Evolutionary conservation across 2,888 invertebrate genomes (phyloP), one percentile per base, ranked within the genome.

Genomic region (Drosophila recens): DNA sequence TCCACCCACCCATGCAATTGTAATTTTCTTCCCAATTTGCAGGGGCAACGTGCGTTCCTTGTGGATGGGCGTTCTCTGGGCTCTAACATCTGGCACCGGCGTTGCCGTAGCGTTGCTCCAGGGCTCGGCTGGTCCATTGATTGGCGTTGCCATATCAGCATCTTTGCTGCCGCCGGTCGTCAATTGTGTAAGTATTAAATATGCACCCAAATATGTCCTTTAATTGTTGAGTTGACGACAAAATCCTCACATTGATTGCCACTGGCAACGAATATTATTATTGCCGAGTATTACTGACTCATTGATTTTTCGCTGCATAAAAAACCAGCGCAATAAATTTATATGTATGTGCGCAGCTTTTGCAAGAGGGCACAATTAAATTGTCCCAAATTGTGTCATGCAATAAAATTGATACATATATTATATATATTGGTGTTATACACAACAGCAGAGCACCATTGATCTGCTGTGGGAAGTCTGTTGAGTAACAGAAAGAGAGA

Each of bases 81-180:
- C 96, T 6, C 90, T 96, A 61, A 96, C 96, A 30, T 96, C 96
- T 10, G 96, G 96, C 13, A 95, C 96, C 6, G 97, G 97, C 9
- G 97, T 97, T 13, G 97, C 97, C 1, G 94, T 97, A 20, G 97
- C 97, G n/a, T 93, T 97, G 58, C 93, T 97, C 0, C 97, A 97
- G 89, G 97, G 97, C 38, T 97, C 96, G 90, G 96, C 96, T 43
- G 97, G 97, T 0, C 97, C 97, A 0, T 93, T 97, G 53, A 97
- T 97, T 74, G 97, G 97, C 67, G 97, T 97, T 58, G 97, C 97
- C n/a, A 97, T 97, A 90, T 97, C 97, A 17, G 97, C 97, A 0
- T 97, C 97, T 0, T 93, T 97, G 57, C 91, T 97, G 67, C 97
- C 97, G 20, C 97, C 97, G 4, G 96, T 96, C 63, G 97, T 97